Evolutionary conservation across 2,113 vertebrate genomes (phyloP).

Genomic region (Neogale vison): DNA sequence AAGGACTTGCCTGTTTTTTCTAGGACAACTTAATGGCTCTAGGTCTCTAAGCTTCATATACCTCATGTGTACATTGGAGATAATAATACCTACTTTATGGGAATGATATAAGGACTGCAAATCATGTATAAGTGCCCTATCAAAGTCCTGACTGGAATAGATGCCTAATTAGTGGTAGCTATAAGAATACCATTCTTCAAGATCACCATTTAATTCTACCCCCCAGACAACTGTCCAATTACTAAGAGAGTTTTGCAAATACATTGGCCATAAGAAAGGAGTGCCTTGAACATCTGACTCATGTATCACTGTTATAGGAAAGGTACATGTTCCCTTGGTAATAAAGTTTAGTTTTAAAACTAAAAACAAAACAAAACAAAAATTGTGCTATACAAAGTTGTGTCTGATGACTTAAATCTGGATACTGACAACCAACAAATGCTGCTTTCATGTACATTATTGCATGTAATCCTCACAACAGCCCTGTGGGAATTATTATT

Average conservation of each 20-base stretch:
- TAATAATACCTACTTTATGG: not conserved
- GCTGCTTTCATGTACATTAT: not conserved
- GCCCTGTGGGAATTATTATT: not conserved
- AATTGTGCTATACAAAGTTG: too few species aligned
- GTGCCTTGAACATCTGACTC: not conserved
- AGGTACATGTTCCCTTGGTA: not conserved
- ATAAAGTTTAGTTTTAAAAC: too few species aligned
- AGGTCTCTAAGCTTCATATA: conserved; percentile 12
- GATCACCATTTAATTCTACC: not conserved
- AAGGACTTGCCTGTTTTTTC: conserved; percentile 8
- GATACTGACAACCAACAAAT: not conserved
- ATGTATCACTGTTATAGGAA: not conserved
- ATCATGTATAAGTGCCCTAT: conserved; percentile 21
- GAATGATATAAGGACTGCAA: not conserved
- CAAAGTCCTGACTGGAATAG: not conserved
- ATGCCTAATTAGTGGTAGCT: conserved; percentile 24
- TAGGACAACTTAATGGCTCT: conserved; percentile 42
- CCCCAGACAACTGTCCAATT: conserved; percentile 15
- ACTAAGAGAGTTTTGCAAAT: conserved; percentile 20
- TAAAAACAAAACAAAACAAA: too few species aligned
- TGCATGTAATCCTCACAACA: not conserved
- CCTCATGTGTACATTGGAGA: not conserved
- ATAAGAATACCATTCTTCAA: conserved; percentile 10
- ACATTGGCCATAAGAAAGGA: not conserved
- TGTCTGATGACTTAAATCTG: conserved; percentile 19